Percentiles rank a stretch among this genome's conserved stretches.
Conservation (phyloP, 2,113 vertebrate species). For the Tupaia chinensis region DNA sequence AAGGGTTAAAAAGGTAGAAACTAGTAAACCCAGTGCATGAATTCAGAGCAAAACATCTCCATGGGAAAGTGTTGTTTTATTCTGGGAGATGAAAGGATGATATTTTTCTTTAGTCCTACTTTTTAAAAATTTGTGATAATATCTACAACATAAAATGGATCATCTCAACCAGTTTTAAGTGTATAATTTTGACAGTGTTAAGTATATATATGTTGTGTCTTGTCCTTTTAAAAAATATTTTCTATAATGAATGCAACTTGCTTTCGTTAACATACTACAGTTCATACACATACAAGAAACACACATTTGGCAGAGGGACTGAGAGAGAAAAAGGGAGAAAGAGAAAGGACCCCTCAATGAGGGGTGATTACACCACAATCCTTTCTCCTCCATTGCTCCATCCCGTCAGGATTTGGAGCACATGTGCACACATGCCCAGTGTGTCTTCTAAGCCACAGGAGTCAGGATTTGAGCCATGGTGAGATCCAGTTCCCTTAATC, state of each 20-base stretch:
- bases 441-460: too few relatives aligned
- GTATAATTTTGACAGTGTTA: not conserved
- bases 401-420: too few relatives aligned
- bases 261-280: not conserved
- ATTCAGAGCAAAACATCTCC: not conserved
- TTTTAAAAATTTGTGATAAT: not conserved
- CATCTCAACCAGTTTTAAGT: not conserved
- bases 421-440: too few relatives aligned
- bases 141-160: not conserved
- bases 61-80: not conserved
- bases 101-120: not conserved
- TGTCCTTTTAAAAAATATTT: not conserved
- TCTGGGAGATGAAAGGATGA: not conserved
- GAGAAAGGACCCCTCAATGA: too few relatives aligned
- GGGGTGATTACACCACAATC: too few relatives aligned
- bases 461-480: too few relatives aligned
- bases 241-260: not conserved
- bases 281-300: too few relatives aligned
- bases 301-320: too few relatives aligned
- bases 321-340: too few relatives aligned
- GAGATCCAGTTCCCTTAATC: too few relatives aligned
- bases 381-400: too few relatives aligned
- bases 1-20: not conserved
- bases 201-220: not conserved
- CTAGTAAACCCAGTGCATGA: not conserved